Base-by-base conservation (phyloP, 2,797 vertebrate genomes). In the Pseudotriccus pelzelni region DNA sequence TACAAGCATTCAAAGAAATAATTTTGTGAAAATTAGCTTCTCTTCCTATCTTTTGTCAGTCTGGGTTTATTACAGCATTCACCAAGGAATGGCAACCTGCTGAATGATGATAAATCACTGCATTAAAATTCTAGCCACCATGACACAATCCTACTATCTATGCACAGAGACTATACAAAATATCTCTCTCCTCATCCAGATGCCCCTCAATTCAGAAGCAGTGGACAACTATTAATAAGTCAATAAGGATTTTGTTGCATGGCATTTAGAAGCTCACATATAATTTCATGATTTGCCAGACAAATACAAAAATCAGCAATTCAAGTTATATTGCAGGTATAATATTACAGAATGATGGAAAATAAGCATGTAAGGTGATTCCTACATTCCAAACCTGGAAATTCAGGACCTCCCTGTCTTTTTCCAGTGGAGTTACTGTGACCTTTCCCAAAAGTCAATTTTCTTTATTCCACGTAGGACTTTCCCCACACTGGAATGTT, bases 11-110 rank as follows among this genome's bases (percentile, higher is more conserved):
- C 67, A 84, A 91, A 46, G 21, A 87, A 87, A 89, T 81, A 18
- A 63, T 87, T 80, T 85, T 72, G n/a, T 75, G 73, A 82, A 92
- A 91, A 87, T 73, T 56, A 82, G 19, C 34, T 80, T 77, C 88
- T 20, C 25, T 66, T 69, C 44, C 27, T 55, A 62, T 50, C 34
- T 21, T 88, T 74, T 73, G 49, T 77, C 60, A 53, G 44, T 28
- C 37, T 60, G 79, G n/a, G 60, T 46, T 87, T 92, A 59, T 89
- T 62, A 49, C 34, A 91, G n/a, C 56, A 69, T 37, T 90, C 60
- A 75, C 55, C 15, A 32, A 75, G 50, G 47, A 80, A 85, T 18
- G 58, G 24, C 44, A 93, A 28, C 50, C 36, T 93, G 68, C 43
- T 75, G 49, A 84, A 88, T 0, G 11, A 41, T 67, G 22, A 27